Base-by-base conservation (phyloP, 2,113 vertebrate genomes). In the Turdus rufiventris region DNA sequence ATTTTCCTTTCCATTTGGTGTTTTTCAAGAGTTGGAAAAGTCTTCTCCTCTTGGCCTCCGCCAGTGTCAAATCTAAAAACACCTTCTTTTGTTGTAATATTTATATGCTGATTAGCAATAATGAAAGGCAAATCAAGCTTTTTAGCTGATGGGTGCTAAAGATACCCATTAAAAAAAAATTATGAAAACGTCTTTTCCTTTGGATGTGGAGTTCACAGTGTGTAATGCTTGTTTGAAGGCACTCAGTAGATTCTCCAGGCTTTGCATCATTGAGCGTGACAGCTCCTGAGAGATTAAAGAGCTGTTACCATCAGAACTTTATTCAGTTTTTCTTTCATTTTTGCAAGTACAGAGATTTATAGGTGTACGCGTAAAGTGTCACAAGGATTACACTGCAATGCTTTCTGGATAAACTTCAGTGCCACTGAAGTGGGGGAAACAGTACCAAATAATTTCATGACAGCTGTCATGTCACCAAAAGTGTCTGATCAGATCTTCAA, bases 301-400 rank as follows among this genome's bases (percentile, higher is more conserved):
- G 86, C 83, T 92, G 56, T 74, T 89, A 36, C 67, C 38, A 36
- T 95, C 76, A 89, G 48, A 89, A 86, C 48, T 77, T 83, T 92
- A 86, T 71, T 86, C 68, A 48, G 18, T 73, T 88, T 94, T 96
- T 81, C 79, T 93, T 94, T 93, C 45, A 51, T 92, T 90, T 95
- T 56, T 81, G 34, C 60, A 89, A 75, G 53, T 72, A 50, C 13
- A 33, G 83, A 60, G 77, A 48, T 63, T 57, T 61, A 53, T 56
- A 56, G 76, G 24, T 77, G 60, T 81, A 25, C 48, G 61, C 74
- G 60, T 80, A 31, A 92, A 62, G 18, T 25, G 47, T 76, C 50
- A 31, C 0, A 6, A 83, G 48, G 72, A 75, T 93, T 93, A 78
- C 48, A 47, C 54, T 63, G 79, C 56, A 61, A 2, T 9, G 2